These are phyloP conservation scores for Tragelaphus eurycerus DNA, from an alignment of 2,797 vertebrate species.

Conservation along the genomic window DNA sequence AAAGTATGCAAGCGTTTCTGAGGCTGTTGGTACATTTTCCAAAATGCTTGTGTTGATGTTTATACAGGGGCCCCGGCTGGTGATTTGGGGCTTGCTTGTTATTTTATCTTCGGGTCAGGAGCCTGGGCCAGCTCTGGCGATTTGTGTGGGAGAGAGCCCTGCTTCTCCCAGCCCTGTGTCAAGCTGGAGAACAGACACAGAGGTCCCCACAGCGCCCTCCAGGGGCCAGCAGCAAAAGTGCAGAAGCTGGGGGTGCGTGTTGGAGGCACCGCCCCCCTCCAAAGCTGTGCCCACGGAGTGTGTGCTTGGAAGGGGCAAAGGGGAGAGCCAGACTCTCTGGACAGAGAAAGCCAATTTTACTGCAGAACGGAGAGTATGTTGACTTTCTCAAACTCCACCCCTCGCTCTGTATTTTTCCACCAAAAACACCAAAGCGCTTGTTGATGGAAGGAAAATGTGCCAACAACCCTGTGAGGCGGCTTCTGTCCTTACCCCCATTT, in stretches of 20 bases:
- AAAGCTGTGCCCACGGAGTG: accelerated
- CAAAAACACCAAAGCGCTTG: neutral
- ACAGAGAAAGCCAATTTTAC: neutral
- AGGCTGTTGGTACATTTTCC: neutral
- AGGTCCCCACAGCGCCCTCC: neutral
- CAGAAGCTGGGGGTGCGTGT: accelerated
- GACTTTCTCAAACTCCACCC: neutral
- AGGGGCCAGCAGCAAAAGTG: neutral
- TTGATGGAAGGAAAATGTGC: neutral
- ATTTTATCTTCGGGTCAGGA: neutral
- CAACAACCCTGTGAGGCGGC: neutral
- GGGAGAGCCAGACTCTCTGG: neutral
- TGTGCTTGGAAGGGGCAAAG: accelerated
- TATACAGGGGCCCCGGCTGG: neutral
- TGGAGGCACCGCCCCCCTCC: neutral
- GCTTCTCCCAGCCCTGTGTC: accelerated
- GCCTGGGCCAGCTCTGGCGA: neutral
- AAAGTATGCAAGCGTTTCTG: accelerated
- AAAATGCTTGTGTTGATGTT: neutral
- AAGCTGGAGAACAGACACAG: neutral
- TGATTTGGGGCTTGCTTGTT: neutral
- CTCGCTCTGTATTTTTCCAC: neutral
- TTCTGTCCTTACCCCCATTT: neutral
- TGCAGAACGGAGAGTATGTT: neutral
- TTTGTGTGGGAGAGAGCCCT: neutral